Conservation (phyloP, 1,140 invertebrate genomes). For the Zeugodacus cucurbitae region DNA sequence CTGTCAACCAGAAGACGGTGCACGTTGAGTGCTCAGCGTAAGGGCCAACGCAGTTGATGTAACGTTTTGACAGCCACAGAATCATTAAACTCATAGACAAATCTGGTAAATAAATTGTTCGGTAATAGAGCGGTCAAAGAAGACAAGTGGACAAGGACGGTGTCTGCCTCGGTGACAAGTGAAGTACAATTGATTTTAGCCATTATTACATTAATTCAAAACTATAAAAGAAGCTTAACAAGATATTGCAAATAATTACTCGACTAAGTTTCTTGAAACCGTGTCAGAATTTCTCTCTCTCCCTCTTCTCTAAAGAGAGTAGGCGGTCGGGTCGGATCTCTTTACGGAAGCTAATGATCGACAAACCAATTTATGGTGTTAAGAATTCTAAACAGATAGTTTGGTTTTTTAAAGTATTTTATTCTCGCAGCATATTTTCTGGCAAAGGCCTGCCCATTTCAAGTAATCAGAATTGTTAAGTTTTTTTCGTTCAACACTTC, state of each 20-base stretch:
- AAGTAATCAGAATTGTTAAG: background rate
- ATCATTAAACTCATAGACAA: background rate
- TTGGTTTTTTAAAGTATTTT: too few relatives aligned
- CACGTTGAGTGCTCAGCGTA: background rate
- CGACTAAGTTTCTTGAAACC: too few relatives aligned
- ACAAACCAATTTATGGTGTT: too few relatives aligned
- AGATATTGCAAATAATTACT: too few relatives aligned
- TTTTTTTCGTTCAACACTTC: background rate
- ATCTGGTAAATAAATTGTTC: background rate
- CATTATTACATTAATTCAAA: background rate
- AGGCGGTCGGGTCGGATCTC: too few relatives aligned
- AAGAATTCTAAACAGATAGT: too few relatives aligned
- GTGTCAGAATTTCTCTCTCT: too few relatives aligned
- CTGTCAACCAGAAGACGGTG: background rate
- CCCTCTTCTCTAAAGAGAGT: too few relatives aligned
- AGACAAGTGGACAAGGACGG: background rate
- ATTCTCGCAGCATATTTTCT: too few relatives aligned
- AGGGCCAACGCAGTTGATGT: background rate
- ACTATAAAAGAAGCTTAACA: too few relatives aligned
- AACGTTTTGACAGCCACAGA: background rate
- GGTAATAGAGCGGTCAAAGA: conserved; percentile 24
- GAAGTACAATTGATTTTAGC: background rate
- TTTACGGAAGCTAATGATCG: too few relatives aligned
- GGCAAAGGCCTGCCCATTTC: too few relatives aligned
- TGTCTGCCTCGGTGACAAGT: background rate